phyloP scores from a whole-genome alignment of 2,113 vertebrate species.

The Bambusicola thoracicus region DNA sequence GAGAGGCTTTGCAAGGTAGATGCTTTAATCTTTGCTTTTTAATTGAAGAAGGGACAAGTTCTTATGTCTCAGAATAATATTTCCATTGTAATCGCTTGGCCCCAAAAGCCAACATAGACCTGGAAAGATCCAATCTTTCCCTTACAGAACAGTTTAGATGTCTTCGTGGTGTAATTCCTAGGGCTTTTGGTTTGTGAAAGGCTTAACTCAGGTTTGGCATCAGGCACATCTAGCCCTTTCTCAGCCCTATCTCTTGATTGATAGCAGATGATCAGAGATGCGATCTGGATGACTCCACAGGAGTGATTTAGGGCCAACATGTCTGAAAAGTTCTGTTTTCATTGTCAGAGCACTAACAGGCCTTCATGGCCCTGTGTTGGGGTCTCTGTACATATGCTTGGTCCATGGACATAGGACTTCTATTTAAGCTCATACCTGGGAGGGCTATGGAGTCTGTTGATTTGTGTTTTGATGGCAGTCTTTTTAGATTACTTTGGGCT shows the following conservation, averaged over 20 bases:
- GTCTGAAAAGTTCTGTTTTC: not conserved
- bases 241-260: no score
- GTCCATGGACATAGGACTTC: not conserved
- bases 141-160: not conserved
- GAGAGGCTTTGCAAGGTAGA: not conserved
- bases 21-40: not conserved
- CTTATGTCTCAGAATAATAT: not conserved
- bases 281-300: not conserved
- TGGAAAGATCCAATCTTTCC: not conserved
- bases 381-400: not conserved
- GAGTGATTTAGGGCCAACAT: not conserved
- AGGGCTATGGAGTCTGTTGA: accelerated
- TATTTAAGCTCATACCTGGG: not conserved
- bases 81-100: not conserved
- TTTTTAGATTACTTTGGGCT: accelerated
- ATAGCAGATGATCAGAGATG: not conserved
- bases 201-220: not conserved
- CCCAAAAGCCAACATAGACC: not conserved
- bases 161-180: not conserved
- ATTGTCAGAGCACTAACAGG: not conserved
- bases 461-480: accelerated
- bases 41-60: not conserved
- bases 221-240: not conserved
- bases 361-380: not conserved
- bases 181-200: not conserved